These are phyloP conservation scores for Drosophila sproati DNA, from an alignment of 1,140 invertebrate species.

Conservation along the genomic window DNA sequence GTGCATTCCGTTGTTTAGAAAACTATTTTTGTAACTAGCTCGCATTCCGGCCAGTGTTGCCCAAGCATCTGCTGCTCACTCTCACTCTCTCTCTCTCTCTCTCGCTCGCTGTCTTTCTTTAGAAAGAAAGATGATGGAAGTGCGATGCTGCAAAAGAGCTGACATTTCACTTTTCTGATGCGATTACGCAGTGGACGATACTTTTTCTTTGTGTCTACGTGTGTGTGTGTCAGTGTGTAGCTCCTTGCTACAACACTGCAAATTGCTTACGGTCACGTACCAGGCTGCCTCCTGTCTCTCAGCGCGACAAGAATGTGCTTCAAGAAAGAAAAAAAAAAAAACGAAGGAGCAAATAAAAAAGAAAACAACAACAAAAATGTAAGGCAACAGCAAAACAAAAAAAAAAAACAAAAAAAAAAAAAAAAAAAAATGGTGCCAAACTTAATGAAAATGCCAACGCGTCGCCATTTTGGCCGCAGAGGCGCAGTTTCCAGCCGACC, in stretches of 20 bases:
- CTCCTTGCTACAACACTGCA: slow-evolving; percentile 45
- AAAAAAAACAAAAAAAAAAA: slow-evolving; percentile 58
- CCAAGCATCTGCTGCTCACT: slow-evolving; percentile 2
- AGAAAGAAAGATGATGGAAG: slow-evolving; percentile 23
- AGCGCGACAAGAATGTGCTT: slow-evolving; percentile 65
- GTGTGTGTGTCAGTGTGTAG: not conserved
- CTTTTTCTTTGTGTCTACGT: not conserved
- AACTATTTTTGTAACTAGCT: slow-evolving; percentile 66
- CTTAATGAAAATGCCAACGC: slow-evolving; percentile 79
- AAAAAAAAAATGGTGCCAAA: slow-evolving; percentile 63
- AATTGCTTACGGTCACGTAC: slow-evolving; percentile 73
- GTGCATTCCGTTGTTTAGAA: slow-evolving; percentile 57
- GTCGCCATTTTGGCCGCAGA: slow-evolving; percentile 73
- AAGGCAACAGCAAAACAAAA: slow-evolving; percentile 31
- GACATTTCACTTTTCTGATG: slow-evolving; percentile 75
- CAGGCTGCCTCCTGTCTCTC: slow-evolving; percentile 25
- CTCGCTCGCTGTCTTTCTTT: no score
- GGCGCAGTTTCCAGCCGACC: slow-evolving; percentile 21
- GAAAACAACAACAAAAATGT: not conserved
- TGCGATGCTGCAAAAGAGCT: slow-evolving; percentile 55
- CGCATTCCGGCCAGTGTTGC: slow-evolving; percentile 61
- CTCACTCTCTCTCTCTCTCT: not conserved
- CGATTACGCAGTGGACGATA: slow-evolving; percentile 59
- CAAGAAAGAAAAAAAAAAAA: slow-evolving; percentile 19
- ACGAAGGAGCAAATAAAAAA: not conserved